These are phyloP conservation scores for Leptatherina wallacei DNA, from an alignment of 2,797 vertebrate genomes.

Conservation along the genomic window DNA sequence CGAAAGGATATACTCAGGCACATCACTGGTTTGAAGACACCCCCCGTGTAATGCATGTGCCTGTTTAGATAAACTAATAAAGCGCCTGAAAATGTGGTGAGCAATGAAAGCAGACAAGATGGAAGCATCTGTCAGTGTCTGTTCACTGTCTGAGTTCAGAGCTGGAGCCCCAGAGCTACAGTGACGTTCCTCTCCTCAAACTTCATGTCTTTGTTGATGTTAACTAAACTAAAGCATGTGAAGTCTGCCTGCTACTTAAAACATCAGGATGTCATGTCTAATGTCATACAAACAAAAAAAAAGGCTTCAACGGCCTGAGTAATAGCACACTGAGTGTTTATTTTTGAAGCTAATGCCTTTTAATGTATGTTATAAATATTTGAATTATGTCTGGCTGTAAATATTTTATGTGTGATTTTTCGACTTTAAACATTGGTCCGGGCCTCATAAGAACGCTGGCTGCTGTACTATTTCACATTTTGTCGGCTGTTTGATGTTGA, in stretches of 20 bases:
- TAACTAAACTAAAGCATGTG: constrained; percentile 85
- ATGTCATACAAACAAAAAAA: constrained; percentile 75
- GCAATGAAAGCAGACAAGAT: constrained; percentile 82
- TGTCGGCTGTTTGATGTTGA: constrained; percentile 82
- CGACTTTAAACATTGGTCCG: constrained; percentile 77
- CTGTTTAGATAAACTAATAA: constrained; percentile 76
- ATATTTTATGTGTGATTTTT: constrained; percentile 85
- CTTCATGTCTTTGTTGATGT: constrained; percentile 79
- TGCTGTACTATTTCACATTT: constrained; percentile 75
- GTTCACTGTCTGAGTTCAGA: constrained; percentile 72
- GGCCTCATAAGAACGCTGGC: constrained; percentile 68
- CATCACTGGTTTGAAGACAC: constrained; percentile 55
- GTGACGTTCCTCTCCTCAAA: constrained; percentile 67
- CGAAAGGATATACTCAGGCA: constrained; percentile 6
- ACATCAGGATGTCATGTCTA: constrained; percentile 80
- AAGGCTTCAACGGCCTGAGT: constrained; percentile 58
- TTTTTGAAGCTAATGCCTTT: constrained; percentile 84
- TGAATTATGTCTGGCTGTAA: constrained; percentile 82
- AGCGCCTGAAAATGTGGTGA: constrained; percentile 65
- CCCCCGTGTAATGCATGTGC: constrained; percentile 56
- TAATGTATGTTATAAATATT: constrained; percentile 88
- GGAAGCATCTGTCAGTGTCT: constrained; percentile 84
- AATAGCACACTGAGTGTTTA: constrained; percentile 74
- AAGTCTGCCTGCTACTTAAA: constrained; percentile 76
- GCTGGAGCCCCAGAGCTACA: constrained; percentile 69